Base-by-base conservation (phyloP, 2,113 vertebrate genomes). In the Colossoma macropomum region DNA sequence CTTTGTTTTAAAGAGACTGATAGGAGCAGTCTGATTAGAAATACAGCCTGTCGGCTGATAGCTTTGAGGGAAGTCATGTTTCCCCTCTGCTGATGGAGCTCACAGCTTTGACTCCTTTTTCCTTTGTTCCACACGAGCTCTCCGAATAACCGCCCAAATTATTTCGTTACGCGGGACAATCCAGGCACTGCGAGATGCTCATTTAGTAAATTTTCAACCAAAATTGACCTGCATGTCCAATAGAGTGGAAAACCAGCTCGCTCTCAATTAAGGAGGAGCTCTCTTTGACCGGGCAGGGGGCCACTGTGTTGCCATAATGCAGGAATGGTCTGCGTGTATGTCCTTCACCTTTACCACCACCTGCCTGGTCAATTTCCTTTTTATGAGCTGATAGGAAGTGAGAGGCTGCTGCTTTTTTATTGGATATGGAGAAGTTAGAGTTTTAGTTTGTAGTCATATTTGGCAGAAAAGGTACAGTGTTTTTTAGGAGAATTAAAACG, bases 171-270 rank as follows among this genome's bases (percentile, higher is more conserved):
- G 63, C 52, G 23, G 48, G 78, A 72, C 85, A 86, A 80, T 79
- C 73, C 72, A 75, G 50, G 75, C 75, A 79, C 7, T 7, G 34
- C 34, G 34, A 38, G 34, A 38, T 38, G 34, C 56, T 72, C 75
- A 17, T 74, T 52, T 34, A 71, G 19, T 76, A 76, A 73, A 72
- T 79, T 82, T 85, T 81, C 41, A 79, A 84, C 73, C n/a, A 15
- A 82, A 84, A 83, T 80, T 88, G 86, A 90, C 87, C 86, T 85
- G 82, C 86, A 87, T 91, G 89, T 88, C 87, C 87, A 85, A 83
- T 79, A 85, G 86, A 87, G 88, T 90, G 89, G 87, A 89, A 90
- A 91, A 91, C 89, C 80, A 87, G 86, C 90, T 90, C 63, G 28
- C 62, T 68, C 65, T 73, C 28, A 72, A 50, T 78, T 71, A 79